phyloP scores from a whole-genome alignment of 2,797 vertebrate genomes.

The Aplochiton taeniatus region DNA sequence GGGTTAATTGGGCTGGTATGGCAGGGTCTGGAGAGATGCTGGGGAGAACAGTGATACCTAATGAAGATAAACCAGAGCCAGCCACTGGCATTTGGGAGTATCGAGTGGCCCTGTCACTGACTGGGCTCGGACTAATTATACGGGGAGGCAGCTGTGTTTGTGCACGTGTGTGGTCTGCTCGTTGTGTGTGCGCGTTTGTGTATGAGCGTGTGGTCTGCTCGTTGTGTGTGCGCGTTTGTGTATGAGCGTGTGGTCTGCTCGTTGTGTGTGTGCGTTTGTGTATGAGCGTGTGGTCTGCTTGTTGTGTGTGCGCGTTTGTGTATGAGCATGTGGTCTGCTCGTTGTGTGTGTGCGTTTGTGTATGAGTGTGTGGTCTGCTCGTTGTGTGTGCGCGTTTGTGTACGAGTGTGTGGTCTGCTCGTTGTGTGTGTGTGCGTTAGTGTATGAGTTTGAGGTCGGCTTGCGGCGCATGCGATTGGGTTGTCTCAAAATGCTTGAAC shows the following conservation, averaged over 20 bases:
- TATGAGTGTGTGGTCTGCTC: slow-evolving; percentile 7
- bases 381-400: neutral
- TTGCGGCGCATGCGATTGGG: neutral
- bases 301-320: neutral
- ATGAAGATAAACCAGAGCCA: slow-evolving; percentile 54
- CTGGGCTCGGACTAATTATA: slow-evolving; percentile 41
- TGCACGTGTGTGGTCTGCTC: slow-evolving; percentile 22
- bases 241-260: neutral
- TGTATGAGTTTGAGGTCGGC: neutral
- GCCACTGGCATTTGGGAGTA: slow-evolving; percentile 39
- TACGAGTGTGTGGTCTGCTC: neutral
- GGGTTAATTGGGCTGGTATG: slow-evolving; percentile 31
- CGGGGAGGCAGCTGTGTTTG: slow-evolving; percentile 31
- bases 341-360: slow-evolving; percentile 26
- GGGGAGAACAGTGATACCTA: slow-evolving; percentile 35
- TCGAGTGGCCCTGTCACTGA: slow-evolving; percentile 44
- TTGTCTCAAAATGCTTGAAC: neutral
- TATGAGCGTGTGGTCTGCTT: neutral
- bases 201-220: slow-evolving; percentile 7
- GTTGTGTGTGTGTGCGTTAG: slow-evolving; percentile 3
- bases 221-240: neutral
- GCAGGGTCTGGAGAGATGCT: slow-evolving; percentile 4
- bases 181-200: slow-evolving; percentile 36
- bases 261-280: slow-evolving; percentile 4
- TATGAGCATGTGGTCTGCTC: neutral